Conservation (phyloP, 2,888 invertebrate species). For the Nemotelus nigrinus region DNA sequence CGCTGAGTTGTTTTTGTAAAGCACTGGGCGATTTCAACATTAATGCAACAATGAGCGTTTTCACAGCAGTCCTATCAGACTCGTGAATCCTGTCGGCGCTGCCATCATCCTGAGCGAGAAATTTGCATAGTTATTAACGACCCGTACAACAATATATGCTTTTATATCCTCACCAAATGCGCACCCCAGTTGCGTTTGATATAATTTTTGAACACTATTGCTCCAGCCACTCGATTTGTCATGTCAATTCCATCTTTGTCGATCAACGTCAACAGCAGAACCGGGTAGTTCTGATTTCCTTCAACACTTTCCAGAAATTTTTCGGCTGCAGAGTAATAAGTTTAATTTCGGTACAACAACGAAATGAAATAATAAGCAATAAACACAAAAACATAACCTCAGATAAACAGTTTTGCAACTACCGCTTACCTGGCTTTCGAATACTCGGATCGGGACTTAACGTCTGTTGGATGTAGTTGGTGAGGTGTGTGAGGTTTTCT, state of each 20-base stretch:
- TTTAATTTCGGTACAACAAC: not conserved
- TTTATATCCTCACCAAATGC: conserved; percentile 67
- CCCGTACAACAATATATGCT: not conserved
- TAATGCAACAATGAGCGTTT: conserved; percentile 85
- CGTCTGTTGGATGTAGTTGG: conserved; percentile 87
- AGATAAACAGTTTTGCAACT: conserved; percentile 19
- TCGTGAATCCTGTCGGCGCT: conserved; percentile 81
- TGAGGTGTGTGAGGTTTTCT: conserved; percentile 82
- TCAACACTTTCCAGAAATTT: conserved; percentile 91
- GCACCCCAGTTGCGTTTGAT: conserved; percentile 93
- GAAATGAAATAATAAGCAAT: not conserved
- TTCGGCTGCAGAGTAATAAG: conserved; percentile 74
- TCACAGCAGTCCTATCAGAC: conserved; percentile 82
- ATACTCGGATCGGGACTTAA: conserved; percentile 83
- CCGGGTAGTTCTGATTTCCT: conserved; percentile 88
- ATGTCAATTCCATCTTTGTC: conserved; percentile 83
- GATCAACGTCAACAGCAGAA: conserved; percentile 85
- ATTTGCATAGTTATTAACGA: not conserved
- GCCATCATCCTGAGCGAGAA: conserved; percentile 70
- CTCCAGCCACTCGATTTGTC: conserved; percentile 87
- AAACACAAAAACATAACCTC: conserved; percentile 25
- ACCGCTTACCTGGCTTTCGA: conserved; percentile 81
- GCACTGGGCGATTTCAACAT: conserved; percentile 93
- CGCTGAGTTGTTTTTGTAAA: conserved; percentile 93
- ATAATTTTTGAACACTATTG: conserved; percentile 96